Evolutionary conservation across 2,797 vertebrate genomes (phyloP).

Genomic region (Bryconaethiops microstoma): DNA sequence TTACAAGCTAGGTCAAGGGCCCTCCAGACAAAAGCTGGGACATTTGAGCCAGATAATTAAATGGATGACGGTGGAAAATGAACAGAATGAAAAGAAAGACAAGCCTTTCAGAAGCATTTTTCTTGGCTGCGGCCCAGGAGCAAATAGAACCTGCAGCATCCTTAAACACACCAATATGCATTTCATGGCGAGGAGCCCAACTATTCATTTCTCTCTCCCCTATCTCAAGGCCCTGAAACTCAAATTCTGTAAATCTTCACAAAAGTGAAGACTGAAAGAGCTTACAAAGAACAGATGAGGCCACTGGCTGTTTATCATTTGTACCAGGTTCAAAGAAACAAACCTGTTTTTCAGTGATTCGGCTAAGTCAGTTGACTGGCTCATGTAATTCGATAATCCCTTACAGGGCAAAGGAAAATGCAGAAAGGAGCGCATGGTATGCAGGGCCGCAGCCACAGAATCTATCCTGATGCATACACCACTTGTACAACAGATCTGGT

Average conservation of each 20-base stretch:
- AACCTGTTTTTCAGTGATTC: conserved; percentile 21
- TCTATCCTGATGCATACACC: not conserved
- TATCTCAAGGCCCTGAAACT: conserved; percentile 41
- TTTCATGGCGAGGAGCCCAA: not conserved
- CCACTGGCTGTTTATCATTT: conserved; percentile 22
- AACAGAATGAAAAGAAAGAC: conserved; percentile 30
- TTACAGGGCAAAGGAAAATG: conserved; percentile 3
- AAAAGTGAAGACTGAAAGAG: conserved; percentile 8
- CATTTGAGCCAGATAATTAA: conserved; percentile 35
- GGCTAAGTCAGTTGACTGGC: conserved; percentile 9
- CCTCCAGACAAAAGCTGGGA: conserved; percentile 6
- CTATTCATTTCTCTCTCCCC: not conserved
- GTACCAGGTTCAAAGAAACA: not conserved
- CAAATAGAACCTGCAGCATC: conserved; percentile 9
- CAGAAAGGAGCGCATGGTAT: not conserved
- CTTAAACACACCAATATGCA: conserved; percentile 10
- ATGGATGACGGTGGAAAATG: conserved; percentile 6
- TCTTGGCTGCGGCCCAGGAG: not conserved
- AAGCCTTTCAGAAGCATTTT: conserved; percentile 16
- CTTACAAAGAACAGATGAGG: conserved; percentile 4
- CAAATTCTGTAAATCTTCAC: conserved; percentile 37
- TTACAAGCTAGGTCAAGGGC: not conserved
- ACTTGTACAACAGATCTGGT: not conserved
- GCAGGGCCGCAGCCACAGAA: not conserved
- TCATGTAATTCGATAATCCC: conserved; percentile 27